Evolutionary conservation across 2,113 vertebrate species (phyloP), one percentile per base, ranked within the genome.

Genomic region (Epinephelus fuscoguttatus): DNA sequence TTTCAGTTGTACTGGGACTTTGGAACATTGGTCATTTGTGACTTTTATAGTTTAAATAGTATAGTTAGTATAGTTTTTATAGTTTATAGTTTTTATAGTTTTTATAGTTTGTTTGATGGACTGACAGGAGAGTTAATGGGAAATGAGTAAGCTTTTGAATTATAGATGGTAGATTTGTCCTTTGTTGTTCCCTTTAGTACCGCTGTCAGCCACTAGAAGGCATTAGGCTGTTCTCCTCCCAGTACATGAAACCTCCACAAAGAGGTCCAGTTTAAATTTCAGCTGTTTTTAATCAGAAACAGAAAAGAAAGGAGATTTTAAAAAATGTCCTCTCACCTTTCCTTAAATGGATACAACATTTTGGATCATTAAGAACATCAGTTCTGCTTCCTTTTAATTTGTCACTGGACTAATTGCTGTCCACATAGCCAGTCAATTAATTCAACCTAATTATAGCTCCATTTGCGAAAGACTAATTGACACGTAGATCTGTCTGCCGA

Each of bases 401-500:
- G 87, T 90, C 89, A 70, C 73, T 70, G 53, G 13, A 57, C 64
- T 91, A 91, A 92, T 92, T 86, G 80, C 56, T 37, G 83, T 90
- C 82, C 84, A 89, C 91, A 84, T 67, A 49, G 42, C 50, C 59
- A 67, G 84, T 84, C 85, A 91, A 91, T 94, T 93, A 93, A 94
- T 93, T 91, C 75, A 79, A 81, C 73, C 81, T 91, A 87, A 93
- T 94, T 94, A 93, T 10, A 69, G 78, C 84, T 75, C 42, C 81
- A 89, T 81, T 87, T 90, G 82, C 87, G 14, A 53, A 84, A 50
- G 86, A 49, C 88, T 92, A 91, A 95, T 85, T 91, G 91, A 93
- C 86, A 91, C 68, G 70, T 80, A 85, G 91, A 86, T 89, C 85
- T 92, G 88, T 84, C 84, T 71, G 84, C 64, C 75, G 77, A 92